Evolutionary conservation across 1,140 invertebrate genomes (phyloP).

Genomic region (Leptinotarsa defecta): DNA sequence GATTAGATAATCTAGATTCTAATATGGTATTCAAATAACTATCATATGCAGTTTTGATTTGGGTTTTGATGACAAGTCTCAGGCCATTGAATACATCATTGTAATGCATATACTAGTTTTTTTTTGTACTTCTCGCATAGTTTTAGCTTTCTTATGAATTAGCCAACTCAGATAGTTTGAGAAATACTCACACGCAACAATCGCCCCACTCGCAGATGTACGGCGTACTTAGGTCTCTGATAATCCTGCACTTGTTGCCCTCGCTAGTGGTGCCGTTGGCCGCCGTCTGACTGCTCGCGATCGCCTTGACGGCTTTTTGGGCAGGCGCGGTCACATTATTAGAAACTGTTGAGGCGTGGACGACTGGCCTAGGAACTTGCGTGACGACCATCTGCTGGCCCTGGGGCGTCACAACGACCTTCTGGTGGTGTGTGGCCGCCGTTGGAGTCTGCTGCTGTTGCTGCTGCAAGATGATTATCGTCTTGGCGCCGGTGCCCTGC

Average conservation of each 20-base stretch:
- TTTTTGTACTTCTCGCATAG: too few relatives aligned
- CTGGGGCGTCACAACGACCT: constrained; percentile 68
- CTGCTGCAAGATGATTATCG: constrained; percentile 71
- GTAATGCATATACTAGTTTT: too few relatives aligned
- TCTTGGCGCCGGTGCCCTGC: constrained; percentile 67
- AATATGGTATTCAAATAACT: too few relatives aligned
- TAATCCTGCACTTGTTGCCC: constrained; percentile 40
- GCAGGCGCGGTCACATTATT: constrained; percentile 56
- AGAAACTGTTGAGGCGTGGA: constrained; percentile 58
- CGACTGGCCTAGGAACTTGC: constrained; percentile 60
- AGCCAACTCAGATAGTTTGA: neutral
- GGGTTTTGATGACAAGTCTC: too few relatives aligned
- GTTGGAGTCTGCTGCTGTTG: constrained; percentile 58
- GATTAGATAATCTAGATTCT: too few relatives aligned
- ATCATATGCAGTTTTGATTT: too few relatives aligned
- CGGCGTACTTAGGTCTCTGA: constrained; percentile 57
- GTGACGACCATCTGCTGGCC: constrained; percentile 69
- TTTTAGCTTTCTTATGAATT: too few relatives aligned
- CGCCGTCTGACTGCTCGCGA: constrained; percentile 50
- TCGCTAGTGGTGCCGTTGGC: constrained; percentile 39
- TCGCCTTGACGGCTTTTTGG: constrained; percentile 55
- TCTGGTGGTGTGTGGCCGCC: constrained; percentile 52
- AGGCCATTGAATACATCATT: too few relatives aligned
- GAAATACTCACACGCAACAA: constrained; percentile 71
- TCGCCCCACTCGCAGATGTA: constrained; percentile 92